phyloP scores from a whole-genome alignment of 2,888 invertebrate genomes.

The Globia sparganii region DNA sequence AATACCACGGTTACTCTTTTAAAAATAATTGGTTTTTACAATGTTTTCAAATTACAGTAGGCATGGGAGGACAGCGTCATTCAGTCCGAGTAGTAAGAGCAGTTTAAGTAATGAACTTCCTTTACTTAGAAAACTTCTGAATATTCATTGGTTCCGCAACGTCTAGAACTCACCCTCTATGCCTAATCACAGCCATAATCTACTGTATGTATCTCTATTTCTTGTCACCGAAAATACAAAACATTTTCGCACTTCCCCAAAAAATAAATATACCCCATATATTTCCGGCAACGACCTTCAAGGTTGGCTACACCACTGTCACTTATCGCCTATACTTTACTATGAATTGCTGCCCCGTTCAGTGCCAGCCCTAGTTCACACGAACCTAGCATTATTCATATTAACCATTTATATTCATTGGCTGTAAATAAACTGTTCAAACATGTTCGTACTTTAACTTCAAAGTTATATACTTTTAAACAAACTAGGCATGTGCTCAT shows the following conservation, averaged over 20 bases:
- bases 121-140: neutral
- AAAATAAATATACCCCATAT: slow-evolving; percentile 50
- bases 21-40: too few species aligned
- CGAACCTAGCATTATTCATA: slow-evolving; percentile 55
- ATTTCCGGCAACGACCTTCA: slow-evolving; percentile 49
- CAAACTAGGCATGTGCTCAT: slow-evolving; percentile 65
- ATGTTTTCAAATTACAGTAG: too few species aligned
- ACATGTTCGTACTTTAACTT: slow-evolving; percentile 63
- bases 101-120: slow-evolving; percentile 17
- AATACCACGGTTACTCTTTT: too few species aligned
- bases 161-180: neutral
- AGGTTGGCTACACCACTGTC: slow-evolving; percentile 48
- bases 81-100: neutral
- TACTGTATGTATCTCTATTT: slow-evolving; percentile 8
- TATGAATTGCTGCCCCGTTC: slow-evolving; percentile 49
- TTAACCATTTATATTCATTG: slow-evolving; percentile 66
- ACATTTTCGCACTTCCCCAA: slow-evolving; percentile 34
- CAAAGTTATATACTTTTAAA: slow-evolving; percentile 68
- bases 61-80: too few species aligned
- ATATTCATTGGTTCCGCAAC: slow-evolving; percentile 2
- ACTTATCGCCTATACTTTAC: slow-evolving; percentile 58
- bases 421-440: slow-evolving; percentile 62
- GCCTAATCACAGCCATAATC: slow-evolving; percentile 13
- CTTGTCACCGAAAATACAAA: slow-evolving; percentile 39
- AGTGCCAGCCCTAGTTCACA: slow-evolving; percentile 58